phyloP scores from a whole-genome alignment of 2,888 invertebrate genomes.

The Miltochrista miniata region DNA sequence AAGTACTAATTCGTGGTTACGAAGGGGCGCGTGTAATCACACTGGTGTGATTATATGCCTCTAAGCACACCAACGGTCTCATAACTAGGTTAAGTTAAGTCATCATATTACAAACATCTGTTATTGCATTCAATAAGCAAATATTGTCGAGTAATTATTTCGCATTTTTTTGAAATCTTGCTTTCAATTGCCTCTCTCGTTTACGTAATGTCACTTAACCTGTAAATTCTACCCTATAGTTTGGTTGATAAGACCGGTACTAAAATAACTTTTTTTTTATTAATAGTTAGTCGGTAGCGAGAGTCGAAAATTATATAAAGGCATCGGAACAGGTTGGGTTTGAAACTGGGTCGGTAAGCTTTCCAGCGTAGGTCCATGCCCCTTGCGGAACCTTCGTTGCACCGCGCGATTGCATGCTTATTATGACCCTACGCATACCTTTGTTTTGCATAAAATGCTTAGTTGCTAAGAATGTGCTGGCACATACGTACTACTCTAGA shows the following conservation, averaged over 20 bases:
- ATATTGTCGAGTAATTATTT: constrained; percentile 15
- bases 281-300: constrained; percentile 39
- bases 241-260: constrained; percentile 19
- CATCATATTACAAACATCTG: constrained; percentile 8
- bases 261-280: constrained; percentile 24
- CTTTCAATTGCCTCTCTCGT: constrained; percentile 28
- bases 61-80: not conserved
- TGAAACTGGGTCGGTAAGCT: constrained; percentile 69
- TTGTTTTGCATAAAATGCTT: constrained; percentile 12
- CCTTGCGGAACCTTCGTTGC: constrained; percentile 27
- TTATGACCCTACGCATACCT: constrained; percentile 26
- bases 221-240: constrained; percentile 10
- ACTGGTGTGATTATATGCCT: not conserved
- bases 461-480: constrained; percentile 12
- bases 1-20: too few relatives aligned
- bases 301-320: constrained; percentile 56
- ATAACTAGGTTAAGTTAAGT: constrained; percentile 11
- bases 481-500: too few relatives aligned
- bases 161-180: constrained; percentile 15
- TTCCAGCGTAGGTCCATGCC: constrained; percentile 59
- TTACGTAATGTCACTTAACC: constrained; percentile 28
- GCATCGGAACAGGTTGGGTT: constrained; percentile 42
- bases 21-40: too few relatives aligned
- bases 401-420: constrained; percentile 19
- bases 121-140: constrained; percentile 14